Percentiles rank a stretch among this genome's conserved stretches.
Evolutionary conservation across 2,113 vertebrate genomes (phyloP).

Genomic region (Daubentonia madagascariensis): DNA sequence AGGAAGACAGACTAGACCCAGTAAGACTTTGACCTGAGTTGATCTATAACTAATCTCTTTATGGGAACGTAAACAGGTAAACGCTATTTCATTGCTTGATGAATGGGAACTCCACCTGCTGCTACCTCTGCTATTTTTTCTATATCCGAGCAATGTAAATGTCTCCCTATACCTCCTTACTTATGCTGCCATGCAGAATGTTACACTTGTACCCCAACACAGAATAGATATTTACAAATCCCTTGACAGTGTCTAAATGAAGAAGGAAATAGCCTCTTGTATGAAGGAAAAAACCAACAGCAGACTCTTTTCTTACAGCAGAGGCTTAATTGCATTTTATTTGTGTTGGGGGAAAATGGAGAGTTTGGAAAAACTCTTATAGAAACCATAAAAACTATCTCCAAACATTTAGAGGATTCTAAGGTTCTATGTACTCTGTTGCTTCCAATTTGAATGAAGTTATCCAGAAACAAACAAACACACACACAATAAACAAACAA

Average conservation of each 20-base stretch:
- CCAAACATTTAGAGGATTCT: conserved; percentile 27
- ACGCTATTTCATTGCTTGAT: not conserved
- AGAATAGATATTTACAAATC: not conserved
- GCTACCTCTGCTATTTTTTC: not conserved
- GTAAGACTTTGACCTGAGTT: not conserved
- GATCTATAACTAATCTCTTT: not conserved
- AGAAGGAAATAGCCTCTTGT: not conserved
- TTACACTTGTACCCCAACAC: not conserved
- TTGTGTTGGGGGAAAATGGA: not conserved
- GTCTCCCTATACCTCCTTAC: not conserved
- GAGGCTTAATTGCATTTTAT: not conserved
- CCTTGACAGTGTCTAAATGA: conserved; percentile 10
- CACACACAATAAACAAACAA: not conserved
- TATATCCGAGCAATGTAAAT: not conserved
- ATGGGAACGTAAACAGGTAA: not conserved
- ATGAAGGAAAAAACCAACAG: not conserved
- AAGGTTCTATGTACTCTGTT: not conserved
- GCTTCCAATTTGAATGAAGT: not conserved
- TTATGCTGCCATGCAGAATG: accelerated
- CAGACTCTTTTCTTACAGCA: not conserved
- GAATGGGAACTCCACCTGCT: not conserved
- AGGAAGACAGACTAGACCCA: not conserved
- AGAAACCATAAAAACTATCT: conserved; percentile 6
- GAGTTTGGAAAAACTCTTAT: not conserved
- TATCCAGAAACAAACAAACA: not conserved